Evolutionary conservation across 2,797 vertebrate genomes (phyloP).

Genomic region (Sebastiscus albofasciatus): DNA sequence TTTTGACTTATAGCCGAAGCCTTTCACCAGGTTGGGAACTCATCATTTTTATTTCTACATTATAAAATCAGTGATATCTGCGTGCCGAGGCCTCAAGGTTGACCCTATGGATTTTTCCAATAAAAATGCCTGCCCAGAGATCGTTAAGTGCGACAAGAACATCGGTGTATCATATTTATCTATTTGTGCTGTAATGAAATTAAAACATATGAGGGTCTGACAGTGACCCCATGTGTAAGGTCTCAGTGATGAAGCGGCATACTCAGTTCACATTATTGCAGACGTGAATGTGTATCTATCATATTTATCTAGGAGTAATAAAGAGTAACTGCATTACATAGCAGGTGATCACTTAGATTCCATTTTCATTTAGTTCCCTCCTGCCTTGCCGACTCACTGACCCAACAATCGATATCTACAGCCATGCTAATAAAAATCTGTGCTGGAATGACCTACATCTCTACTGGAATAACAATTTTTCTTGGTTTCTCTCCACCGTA

Average conservation of each 20-base stretch:
- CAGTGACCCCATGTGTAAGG: conserved; percentile 66
- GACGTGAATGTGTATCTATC: conserved; percentile 73
- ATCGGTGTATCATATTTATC: conserved; percentile 74
- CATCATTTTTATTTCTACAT: conserved; percentile 75
- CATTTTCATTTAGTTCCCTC: conserved; percentile 75
- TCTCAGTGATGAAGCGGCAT: conserved; percentile 63
- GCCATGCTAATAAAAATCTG: conserved; percentile 69
- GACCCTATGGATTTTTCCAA: conserved; percentile 70
- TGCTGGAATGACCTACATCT: conserved; percentile 60
- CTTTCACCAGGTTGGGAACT: conserved; percentile 57
- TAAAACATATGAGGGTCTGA: conserved; percentile 59
- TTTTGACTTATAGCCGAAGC: conserved; percentile 51
- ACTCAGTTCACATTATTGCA: conserved; percentile 65
- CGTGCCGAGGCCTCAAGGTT: conserved; percentile 44
- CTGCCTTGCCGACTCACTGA: conserved; percentile 56
- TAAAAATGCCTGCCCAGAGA: conserved; percentile 58
- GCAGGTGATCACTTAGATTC: conserved; percentile 77
- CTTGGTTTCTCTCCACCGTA: conserved; percentile 3
- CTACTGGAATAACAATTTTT: conserved; percentile 49
- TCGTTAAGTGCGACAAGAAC: conserved; percentile 61
- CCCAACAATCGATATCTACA: conserved; percentile 76
- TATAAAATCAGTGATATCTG: conserved; percentile 66
- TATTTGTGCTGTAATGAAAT: conserved; percentile 76
- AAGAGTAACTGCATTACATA: conserved; percentile 78
- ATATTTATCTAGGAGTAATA: conserved; percentile 81